These are phyloP conservation scores for Siniperca obscura DNA, from an alignment of 2,797 vertebrate species.

Conservation along the genomic window DNA sequence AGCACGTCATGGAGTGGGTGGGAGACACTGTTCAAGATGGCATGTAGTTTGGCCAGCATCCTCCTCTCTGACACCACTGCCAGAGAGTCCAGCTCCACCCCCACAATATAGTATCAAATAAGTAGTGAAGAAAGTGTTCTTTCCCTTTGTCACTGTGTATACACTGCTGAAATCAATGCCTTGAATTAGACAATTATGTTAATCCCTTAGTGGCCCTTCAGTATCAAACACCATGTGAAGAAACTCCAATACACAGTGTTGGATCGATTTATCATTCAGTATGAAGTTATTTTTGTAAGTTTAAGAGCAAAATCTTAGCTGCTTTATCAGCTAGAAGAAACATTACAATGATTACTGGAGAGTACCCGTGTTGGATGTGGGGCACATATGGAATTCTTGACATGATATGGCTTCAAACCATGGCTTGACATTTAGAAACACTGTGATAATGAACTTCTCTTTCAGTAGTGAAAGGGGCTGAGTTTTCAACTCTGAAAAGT, in stretches of 20 bases:
- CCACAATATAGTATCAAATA: constrained; percentile 11
- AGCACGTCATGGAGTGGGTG: no score
- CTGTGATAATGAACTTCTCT: neutral
- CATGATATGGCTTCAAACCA: neutral
- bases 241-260: neutral
- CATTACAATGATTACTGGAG: neutral
- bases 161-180: neutral
- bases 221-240: constrained; percentile 6
- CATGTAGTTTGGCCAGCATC: no score
- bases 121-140: neutral
- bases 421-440: neutral
- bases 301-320: neutral
- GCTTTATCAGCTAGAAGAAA: neutral
- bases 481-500: neutral
- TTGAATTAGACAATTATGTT: neutral
- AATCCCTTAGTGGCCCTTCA: neutral
- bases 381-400: neutral
- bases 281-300: neutral
- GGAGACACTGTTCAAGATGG: no score
- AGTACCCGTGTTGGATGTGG: neutral
- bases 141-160: constrained; percentile 6
- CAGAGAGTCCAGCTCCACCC: no score
- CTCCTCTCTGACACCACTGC: no score
- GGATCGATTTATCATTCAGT: neutral
- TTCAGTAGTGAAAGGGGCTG: neutral